Base-by-base conservation (phyloP, 2,113 vertebrate genomes). In the Tonatia bakeri region DNA sequence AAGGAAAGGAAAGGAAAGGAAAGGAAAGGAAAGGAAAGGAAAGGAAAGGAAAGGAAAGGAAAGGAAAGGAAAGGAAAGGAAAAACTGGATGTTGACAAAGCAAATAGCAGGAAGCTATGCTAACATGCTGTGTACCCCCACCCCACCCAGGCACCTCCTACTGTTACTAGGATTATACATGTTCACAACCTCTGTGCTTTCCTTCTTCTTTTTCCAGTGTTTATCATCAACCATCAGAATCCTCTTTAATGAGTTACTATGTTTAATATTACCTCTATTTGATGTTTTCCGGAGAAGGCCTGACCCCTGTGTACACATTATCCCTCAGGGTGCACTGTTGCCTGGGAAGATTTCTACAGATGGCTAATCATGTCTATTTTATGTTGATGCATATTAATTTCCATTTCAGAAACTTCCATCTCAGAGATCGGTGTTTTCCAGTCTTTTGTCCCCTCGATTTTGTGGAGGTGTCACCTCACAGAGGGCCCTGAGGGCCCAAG, bases 351-450 rank as follows among this genome's bases (percentile, higher is more conserved):
- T 72, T 75, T 87, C 80, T 31, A 28, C 87, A 36, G 56, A 65
- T 19, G 79, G 45, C 38, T 79, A n/a, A 31, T 84, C 12, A 1
- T 59, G n/a, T 56, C 69, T 56, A 17, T 54, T 90, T 84, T 69
- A 20, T 24, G 52, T 95, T 4, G n/a, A 61, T 40, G 81, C 33
- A 24, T 40, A 50, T 84, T 84, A 93, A 89, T 67, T 85, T 95
- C 77, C 64, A 9, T 73, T 83, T 59, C 43, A 50, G 83, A 86
- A 79, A 80, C 31, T 40, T 75, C 84, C 64, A 45, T 76, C 50
- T 87, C 70, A 17, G 79, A 91, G 59, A n/a, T 11, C 3, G 6
- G 5, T 70, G n/a, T 64, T 69, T 64, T 36, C 73, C 54, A 17
- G 15, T 65, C 86, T 73, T 56, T 54, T 28, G 16, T 3, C 16